Conservation (phyloP, 2,797 vertebrate genomes). For the Xiphorhynchus erythropygius region DNA sequence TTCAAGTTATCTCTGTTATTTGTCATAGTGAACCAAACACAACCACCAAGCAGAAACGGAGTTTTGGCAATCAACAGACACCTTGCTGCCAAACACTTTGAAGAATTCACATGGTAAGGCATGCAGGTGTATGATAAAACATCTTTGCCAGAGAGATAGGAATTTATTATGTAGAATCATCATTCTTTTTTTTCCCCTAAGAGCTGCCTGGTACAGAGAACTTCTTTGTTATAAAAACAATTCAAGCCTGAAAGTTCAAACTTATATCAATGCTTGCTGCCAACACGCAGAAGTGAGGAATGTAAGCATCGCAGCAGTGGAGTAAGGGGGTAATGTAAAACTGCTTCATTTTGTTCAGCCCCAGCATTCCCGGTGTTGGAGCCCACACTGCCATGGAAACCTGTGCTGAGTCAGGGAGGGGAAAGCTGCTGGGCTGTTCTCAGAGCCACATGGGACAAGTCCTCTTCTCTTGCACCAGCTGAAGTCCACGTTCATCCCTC, state of each 20-base stretch:
- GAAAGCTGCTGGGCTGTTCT: background rate
- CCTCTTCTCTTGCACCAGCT: background rate
- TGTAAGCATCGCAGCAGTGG: background rate
- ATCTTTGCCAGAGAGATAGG: background rate
- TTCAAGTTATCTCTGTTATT: background rate
- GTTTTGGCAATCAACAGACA: background rate
- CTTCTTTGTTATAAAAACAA: background rate
- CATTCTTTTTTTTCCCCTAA: background rate
- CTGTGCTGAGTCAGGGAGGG: background rate
- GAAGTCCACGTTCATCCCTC: background rate
- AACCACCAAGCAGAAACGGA: background rate
- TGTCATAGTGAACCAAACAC: background rate
- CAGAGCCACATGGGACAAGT: background rate
- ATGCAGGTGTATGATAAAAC: background rate
- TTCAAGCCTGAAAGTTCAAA: conserved; percentile 13
- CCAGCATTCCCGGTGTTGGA: background rate
- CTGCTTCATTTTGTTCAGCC: background rate
- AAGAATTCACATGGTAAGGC: background rate
- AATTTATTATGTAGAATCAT: background rate
- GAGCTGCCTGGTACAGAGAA: background rate
- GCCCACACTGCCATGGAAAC: background rate
- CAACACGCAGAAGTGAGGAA: background rate
- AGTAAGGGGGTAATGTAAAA: background rate
- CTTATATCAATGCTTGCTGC: background rate
- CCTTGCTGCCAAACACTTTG: background rate